phyloP scores from a whole-genome alignment of 2,888 invertebrate species.

The Diarsia dahlii region DNA sequence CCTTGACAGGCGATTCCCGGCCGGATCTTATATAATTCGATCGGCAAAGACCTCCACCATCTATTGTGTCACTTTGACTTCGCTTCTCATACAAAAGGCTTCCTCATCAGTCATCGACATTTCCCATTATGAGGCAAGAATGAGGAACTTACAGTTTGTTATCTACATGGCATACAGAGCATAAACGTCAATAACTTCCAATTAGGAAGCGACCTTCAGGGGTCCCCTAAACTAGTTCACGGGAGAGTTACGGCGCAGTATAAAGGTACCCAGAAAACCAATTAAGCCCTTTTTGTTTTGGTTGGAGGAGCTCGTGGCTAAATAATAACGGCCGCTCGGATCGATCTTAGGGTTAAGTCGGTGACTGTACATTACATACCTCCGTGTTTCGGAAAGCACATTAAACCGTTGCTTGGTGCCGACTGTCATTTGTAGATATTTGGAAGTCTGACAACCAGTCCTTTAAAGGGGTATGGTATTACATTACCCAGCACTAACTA shows the following conservation, averaged over 20 bases:
- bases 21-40: slow-evolving; percentile 37
- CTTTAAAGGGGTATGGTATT: too few species aligned
- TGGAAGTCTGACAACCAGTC: too few species aligned
- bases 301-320: too few species aligned
- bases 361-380: too few species aligned
- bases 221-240: slow-evolving; percentile 44
- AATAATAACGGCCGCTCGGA: too few species aligned
- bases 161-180: slow-evolving; percentile 2
- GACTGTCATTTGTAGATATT: too few species aligned
- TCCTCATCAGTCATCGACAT: not conserved
- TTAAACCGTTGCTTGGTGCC: too few species aligned
- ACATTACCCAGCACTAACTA: too few species aligned
- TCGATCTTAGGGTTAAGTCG: too few species aligned
- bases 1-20: slow-evolving; percentile 9
- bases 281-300: not conserved
- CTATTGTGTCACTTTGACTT: slow-evolving; percentile 3
- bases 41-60: slow-evolving; percentile 5
- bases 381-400: too few species aligned
- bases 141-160: slow-evolving; percentile 17
- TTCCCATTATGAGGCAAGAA: slow-evolving; percentile 9
- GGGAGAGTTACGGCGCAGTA: slow-evolving; percentile 18
- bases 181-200: slow-evolving; percentile 34
- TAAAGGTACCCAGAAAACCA: not conserved
- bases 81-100: slow-evolving; percentile 29
- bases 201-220: slow-evolving; percentile 51